Conservation (phyloP, 2,113 vertebrate species). For the Alosa alosa region DNA sequence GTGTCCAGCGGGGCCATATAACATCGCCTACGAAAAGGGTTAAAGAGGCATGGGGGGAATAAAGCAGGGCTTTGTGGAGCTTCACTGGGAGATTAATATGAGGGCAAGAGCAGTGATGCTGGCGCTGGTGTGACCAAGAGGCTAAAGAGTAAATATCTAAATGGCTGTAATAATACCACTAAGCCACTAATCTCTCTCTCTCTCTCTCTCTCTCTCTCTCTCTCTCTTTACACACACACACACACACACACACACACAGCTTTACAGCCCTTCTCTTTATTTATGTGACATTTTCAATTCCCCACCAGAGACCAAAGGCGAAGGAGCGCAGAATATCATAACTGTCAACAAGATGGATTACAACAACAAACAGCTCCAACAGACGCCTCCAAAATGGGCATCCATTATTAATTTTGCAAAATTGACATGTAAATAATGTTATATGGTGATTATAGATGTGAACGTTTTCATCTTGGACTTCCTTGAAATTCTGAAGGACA, state of each 20-base stretch:
- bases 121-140: slow-evolving; percentile 20
- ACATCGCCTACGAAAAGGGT: not conserved
- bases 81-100: slow-evolving; percentile 34
- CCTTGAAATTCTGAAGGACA: not conserved
- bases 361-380: slow-evolving; percentile 31
- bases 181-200: slow-evolving; percentile 33
- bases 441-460: slow-evolving; percentile 11
- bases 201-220: not conserved
- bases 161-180: slow-evolving; percentile 40
- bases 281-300: slow-evolving; percentile 40
- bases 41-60: not conserved
- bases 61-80: not conserved
- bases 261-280: slow-evolving; percentile 35
- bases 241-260: not conserved
- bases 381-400: slow-evolving; percentile 22
- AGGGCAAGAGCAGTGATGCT: not conserved
- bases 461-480: not conserved
- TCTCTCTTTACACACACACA: not conserved
- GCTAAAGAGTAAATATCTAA: slow-evolving; percentile 42
- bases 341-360: slow-evolving; percentile 44
- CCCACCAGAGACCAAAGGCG: slow-evolving; percentile 21
- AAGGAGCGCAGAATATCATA: slow-evolving; percentile 32
- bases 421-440: slow-evolving; percentile 32
- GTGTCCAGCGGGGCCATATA: not conserved
- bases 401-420: slow-evolving; percentile 28